Conservation (phyloP, 2,113 vertebrate genomes). For the Nesospiza acunhae region DNA sequence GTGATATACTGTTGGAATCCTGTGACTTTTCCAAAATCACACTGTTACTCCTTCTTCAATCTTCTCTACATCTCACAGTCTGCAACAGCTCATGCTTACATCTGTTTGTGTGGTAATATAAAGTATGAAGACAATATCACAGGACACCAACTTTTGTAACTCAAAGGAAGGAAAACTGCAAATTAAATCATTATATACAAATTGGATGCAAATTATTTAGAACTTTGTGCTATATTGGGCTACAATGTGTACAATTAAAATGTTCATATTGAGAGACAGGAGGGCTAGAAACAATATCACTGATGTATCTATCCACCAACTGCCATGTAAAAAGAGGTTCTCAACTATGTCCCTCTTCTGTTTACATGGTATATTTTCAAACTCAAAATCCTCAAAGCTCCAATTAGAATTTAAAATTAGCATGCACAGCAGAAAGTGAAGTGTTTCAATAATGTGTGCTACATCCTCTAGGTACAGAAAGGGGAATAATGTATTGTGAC, state of each 20-base stretch:
- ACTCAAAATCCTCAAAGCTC: background rate
- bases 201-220: background rate
- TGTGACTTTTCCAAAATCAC: background rate
- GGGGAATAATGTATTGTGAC: background rate
- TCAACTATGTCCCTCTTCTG: background rate
- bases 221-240: background rate
- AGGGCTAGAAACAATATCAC: background rate
- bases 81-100: background rate
- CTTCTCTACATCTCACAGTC: background rate
- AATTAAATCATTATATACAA: background rate
- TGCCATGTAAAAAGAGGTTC: background rate
- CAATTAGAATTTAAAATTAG: background rate
- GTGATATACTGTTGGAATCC: background rate
- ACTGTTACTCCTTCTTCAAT: background rate
- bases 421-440: background rate
- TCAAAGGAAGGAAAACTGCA: background rate
- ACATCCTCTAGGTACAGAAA: background rate
- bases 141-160: background rate
- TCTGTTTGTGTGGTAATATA: background rate
- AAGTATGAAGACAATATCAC: background rate
- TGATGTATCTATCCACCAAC: background rate
- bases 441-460: background rate
- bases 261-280: background rate
- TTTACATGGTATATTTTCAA: background rate
- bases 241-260: background rate